phyloP scores from a whole-genome alignment of 2,113 vertebrate species.

The Quiscalus mexicanus region DNA sequence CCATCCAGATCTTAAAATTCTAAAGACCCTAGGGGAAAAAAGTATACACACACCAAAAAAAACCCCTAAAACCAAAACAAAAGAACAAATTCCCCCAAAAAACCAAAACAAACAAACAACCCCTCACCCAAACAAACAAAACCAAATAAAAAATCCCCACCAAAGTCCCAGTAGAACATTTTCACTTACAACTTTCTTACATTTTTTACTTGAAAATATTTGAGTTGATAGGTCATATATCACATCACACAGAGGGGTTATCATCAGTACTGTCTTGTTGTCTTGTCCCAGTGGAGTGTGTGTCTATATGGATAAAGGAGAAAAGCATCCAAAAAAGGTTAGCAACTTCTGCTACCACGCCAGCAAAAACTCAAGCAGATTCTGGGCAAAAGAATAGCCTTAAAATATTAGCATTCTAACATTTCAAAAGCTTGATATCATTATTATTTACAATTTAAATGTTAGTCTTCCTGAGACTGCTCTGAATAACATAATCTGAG shows the following conservation, averaged over 20 bases:
- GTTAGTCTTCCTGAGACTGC: background rate
- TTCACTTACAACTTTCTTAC: background rate
- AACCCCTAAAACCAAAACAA: background rate
- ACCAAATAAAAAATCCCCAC: background rate
- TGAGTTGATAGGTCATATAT: background rate
- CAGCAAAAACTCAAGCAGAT: background rate
- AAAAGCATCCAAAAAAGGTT: background rate
- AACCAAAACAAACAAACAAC: background rate
- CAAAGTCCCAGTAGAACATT: background rate
- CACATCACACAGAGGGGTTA: background rate
- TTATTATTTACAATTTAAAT: background rate
- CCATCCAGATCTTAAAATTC: background rate
- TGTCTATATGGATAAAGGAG: background rate
- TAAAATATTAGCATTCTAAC: background rate
- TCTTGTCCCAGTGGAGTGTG: background rate
- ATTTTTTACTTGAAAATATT: background rate
- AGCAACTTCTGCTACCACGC: background rate
- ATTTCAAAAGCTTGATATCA: background rate
- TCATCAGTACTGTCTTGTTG: background rate
- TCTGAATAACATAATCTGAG: background rate
- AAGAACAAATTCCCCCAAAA: background rate
- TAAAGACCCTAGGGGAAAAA: rapidly evolving
- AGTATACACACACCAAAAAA: background rate
- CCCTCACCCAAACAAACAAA: background rate
- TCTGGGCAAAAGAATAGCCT: background rate